Evolutionary conservation across 2,888 invertebrate genomes (phyloP), one percentile per base, ranked within the genome.

Genomic region (Sipha maydis): DNA sequence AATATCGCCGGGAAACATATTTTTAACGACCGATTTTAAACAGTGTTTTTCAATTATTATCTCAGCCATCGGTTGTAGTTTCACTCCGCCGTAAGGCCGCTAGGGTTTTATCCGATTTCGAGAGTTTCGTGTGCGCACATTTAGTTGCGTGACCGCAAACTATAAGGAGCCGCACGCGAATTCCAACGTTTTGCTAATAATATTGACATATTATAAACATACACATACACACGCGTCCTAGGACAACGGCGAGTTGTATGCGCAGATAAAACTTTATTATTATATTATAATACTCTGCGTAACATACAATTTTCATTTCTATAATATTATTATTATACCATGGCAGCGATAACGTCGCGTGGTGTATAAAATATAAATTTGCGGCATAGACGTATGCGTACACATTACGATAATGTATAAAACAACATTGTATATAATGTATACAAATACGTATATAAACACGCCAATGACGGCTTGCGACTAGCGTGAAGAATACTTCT

Each of bases 101-200:
- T 21, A 48, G 41, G 38, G 19, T 19, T n/a, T 75, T 21, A 28
- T n/a, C 8, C 76, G 67, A 41, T 56, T 25, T 69, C 82, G 41
- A 61, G 61, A 25, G 76, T 38, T 38, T 71, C 54, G 56, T 56
- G 79, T 71, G 71, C 17, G 85, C 14, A 0, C 54, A 56, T 86
- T 86, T 28, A 21, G 85, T 86, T 79, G 85, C 79, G 71, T 86
- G 85, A 34, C 28, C 28, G 21, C 21, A 19, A 56, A 56, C n/a
- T 67, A 56, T 19, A 21, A 79, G 79, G 85, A 19, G 79, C 54
- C 34, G 76, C 61, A 84, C 75, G 61, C 75, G 61, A 76, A 76
- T 84, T 38, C 75, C 75, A 3, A 8, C 3, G 21, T 41, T 41
- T 41, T 3, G n/a, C 56, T 83, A 69, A 71, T 73, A 84, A 38